Evolutionary conservation across 2,797 vertebrate species (phyloP), one percentile per base, ranked within the genome.

Genomic region (Ctenosaura bakeri): DNA sequence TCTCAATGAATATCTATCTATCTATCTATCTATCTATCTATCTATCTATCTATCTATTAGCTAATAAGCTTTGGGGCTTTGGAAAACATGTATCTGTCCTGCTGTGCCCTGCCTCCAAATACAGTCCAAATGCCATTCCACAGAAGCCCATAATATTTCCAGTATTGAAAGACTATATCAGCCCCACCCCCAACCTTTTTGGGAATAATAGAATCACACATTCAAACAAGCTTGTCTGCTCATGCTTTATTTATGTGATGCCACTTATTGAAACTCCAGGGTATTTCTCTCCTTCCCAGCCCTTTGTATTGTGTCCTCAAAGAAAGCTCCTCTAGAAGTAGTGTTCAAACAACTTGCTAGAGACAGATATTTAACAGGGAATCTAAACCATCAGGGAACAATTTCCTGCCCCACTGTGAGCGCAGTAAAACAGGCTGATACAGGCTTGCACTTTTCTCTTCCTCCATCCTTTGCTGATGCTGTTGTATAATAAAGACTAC

Each of bases 191-290:
- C 88, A 90, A 1, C 29, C 14, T 14, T 24, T 74, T 1, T 29
- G 0, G 26, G 16, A 22, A 46, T 46, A 92, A 29, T 50, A 79
- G 93, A 95, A 90, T 78, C 5, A 64, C 78, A 91, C 93, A 94
- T 90, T 91, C 24, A 91, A 93, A 95, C 91, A 46, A 90, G 54
- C 29, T 80, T 6, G 26, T 88, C 86, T 87, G 26, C 87, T 93
- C 83, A 84, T 94, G 90, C 89, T 42, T 95, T 92, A 92, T 93
- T 91, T 93, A 90, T 92, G 32, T 84, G 88, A 62, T 92, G 38
- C 35, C 81, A 86, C 62, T 83, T 35, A 14, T 77, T 92, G 83
- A 91, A 91, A 91, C 29, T 82, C 84, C 35, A 26, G 66, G 14
- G 29, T 74, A n/a, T 59, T 59, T 9, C 66, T 88, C 35, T 29